phyloP scores from a whole-genome alignment of 2,888 invertebrate species.

The Chrysolina americana region DNA sequence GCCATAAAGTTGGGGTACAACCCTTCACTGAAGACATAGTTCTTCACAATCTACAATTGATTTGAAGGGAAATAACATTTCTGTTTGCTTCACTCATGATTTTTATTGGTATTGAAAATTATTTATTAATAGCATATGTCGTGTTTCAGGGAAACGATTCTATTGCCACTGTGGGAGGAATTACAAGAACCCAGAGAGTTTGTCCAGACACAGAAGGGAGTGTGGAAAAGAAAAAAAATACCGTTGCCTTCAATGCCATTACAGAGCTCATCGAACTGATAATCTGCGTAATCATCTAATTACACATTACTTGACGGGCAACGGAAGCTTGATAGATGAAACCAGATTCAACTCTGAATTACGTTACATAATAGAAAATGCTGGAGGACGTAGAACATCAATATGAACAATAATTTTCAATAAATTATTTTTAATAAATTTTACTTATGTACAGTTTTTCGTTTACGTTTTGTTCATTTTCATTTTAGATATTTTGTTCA shows the following conservation, averaged over 20 bases:
- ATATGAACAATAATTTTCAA: no score
- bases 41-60: no score
- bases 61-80: no score
- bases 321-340: not conserved
- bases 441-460: no score
- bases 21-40: no score
- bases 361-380: not conserved
- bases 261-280: conserved; percentile 50
- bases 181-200: conserved; percentile 57
- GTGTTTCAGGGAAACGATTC: conserved; percentile 22
- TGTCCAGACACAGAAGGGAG: conserved; percentile 54
- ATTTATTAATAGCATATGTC: not conserved
- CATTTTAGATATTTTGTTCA: no score
- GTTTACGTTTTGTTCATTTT: no score
- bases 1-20: no score
- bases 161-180: conserved; percentile 52
- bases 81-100: no score
- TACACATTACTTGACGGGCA: conserved; percentile 9
- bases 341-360: not conserved
- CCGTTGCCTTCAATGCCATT: conserved; percentile 47
- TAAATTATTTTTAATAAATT: no score
- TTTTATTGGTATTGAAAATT: no score
- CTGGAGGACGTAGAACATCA: not conserved
- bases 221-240: conserved; percentile 56
- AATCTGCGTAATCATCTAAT: conserved; percentile 50